These are phyloP conservation scores for Schizothorax lantsangensis DNA, from an alignment of 2,797 vertebrate genomes.

Conservation along the genomic window DNA sequence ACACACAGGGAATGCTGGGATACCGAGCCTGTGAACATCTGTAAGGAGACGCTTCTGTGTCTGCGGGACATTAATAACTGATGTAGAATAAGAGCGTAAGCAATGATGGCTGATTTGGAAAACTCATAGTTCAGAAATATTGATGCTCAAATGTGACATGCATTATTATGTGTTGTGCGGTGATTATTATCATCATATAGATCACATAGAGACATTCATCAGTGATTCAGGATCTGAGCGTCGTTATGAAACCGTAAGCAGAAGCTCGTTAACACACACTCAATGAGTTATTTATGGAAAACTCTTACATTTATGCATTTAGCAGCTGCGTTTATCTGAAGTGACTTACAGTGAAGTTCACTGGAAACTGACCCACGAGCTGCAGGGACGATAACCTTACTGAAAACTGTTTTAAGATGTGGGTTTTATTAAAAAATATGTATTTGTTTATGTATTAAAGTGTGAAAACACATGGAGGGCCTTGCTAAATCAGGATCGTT, in stretches of 20 bases:
- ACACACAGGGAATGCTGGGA: slow-evolving; percentile 16
- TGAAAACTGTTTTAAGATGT: background rate
- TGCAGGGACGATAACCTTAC: too few species aligned
- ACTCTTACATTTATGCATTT: background rate
- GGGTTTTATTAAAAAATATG: background rate
- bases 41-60: background rate
- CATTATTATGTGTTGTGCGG: background rate
- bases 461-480: background rate
- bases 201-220: background rate
- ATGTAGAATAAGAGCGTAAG: background rate
- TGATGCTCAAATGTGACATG: background rate
- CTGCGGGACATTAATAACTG: too few species aligned
- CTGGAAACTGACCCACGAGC: background rate
- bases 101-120: background rate
- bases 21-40: background rate
- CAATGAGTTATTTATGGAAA: background rate
- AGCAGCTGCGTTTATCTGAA: background rate
- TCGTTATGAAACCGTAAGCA: background rate
- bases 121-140: background rate
- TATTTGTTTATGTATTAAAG: background rate
- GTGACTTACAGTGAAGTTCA: background rate
- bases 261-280: background rate
- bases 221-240: background rate
- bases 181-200: background rate
- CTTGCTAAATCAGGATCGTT: background rate